These are phyloP conservation scores for Aculops lycopersici DNA, from an alignment of 1,140 invertebrate genomes.

Conservation along the genomic window DNA sequence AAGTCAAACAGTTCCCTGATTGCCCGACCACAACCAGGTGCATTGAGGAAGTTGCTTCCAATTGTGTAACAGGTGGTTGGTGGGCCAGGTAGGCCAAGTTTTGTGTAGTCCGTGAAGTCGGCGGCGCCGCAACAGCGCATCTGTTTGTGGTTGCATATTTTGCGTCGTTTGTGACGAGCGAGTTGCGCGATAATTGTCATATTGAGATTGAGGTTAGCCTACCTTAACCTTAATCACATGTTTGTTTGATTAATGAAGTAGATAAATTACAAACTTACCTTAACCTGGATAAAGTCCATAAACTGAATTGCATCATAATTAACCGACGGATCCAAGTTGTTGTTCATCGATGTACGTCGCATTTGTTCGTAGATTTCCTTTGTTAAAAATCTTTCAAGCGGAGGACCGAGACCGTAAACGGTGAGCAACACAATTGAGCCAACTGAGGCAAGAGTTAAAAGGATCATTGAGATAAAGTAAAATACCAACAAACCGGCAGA, in stretches of 20 bases:
- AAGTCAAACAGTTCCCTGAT: conserved; percentile 6
- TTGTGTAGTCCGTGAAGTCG: conserved; percentile 8
- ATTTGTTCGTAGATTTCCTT: conserved; percentile 7
- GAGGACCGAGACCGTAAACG: conserved; percentile 3
- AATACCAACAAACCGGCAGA: conserved; percentile 1
- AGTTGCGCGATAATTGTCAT: too few species aligned
- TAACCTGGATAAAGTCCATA: conserved; percentile 9
- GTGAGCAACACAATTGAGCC: conserved; percentile 1
- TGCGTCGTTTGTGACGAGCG: not conserved
- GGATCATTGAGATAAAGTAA: conserved; percentile 2
- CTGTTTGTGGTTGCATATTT: not conserved
- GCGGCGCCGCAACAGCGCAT: conserved; percentile 8
- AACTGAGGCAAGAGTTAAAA: not conserved
- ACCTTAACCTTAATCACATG: too few species aligned
- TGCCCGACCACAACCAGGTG: conserved; percentile 8
- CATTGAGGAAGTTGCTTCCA: conserved; percentile 7
- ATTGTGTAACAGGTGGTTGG: conserved; percentile 7
- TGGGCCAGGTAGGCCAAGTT: conserved; percentile 7
- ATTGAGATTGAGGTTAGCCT: not conserved
- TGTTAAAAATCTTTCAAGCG: conserved; percentile 8
- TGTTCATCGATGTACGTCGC: conserved; percentile 5
- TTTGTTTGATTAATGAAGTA: too few species aligned
- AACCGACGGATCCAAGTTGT: too few species aligned
- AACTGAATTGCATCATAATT: conserved; percentile 4
- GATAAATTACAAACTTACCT: conserved; percentile 5